Evolutionary conservation across 1,140 invertebrate genomes (phyloP).

Genomic region (Varroa destructor): DNA sequence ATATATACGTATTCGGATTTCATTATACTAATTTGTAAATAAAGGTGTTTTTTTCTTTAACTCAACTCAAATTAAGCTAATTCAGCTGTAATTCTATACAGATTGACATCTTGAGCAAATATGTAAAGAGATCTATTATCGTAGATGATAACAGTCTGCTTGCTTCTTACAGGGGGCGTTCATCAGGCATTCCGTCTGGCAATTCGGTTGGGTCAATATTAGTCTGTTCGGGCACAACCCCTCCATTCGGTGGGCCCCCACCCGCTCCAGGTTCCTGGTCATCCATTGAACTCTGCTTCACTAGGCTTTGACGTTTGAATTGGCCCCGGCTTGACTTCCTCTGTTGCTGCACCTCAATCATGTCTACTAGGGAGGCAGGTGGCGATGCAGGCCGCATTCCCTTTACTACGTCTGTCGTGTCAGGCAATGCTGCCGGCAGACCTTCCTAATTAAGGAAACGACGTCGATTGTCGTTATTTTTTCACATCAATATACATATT

Average conservation of each 20-base stretch:
- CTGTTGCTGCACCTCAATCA: conserved; percentile 73
- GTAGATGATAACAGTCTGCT: too few relatives aligned
- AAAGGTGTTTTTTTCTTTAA: too few relatives aligned
- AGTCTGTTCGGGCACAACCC: conserved; percentile 27
- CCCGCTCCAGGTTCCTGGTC: conserved; percentile 45
- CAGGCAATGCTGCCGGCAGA: conserved; percentile 64
- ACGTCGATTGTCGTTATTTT: too few relatives aligned
- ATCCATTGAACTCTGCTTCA: conserved; percentile 85
- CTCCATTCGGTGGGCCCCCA: conserved; percentile 35
- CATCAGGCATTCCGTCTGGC: conserved; percentile 35
- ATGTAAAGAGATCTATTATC: too few relatives aligned
- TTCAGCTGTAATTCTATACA: too few relatives aligned
- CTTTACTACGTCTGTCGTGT: conserved; percentile 79
- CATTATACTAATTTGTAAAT: too few relatives aligned
- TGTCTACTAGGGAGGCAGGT: conserved; percentile 76
- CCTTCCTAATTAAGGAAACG: conserved; percentile 40
- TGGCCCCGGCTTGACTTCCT: conserved; percentile 48
- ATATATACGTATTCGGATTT: too few relatives aligned
- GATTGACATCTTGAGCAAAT: too few relatives aligned
- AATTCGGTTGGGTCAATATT: conserved; percentile 10
- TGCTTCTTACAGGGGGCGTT: conserved; percentile 33
- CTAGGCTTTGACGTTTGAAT: conserved; percentile 57
- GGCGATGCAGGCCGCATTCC: conserved; percentile 87
- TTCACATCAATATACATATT: too few relatives aligned
- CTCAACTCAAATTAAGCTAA: too few relatives aligned